Evolutionary conservation across 1,140 invertebrate species (phyloP).

Genomic region (Drosophila biarmipes): DNA sequence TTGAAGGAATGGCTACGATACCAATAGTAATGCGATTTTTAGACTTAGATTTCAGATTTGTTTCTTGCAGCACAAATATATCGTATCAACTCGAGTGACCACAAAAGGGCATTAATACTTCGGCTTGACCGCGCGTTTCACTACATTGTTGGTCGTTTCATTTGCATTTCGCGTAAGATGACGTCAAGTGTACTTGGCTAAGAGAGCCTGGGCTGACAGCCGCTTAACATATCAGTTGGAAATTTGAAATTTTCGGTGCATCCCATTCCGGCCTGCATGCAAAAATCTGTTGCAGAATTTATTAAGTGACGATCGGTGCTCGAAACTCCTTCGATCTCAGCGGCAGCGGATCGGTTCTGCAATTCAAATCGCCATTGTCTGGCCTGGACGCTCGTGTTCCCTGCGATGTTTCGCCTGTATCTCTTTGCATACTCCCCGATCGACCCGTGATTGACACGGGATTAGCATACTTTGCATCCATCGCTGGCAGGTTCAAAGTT

Average conservation of each 20-base stretch:
- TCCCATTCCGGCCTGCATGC: conserved; percentile 64
- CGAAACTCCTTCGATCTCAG: conserved; percentile 22
- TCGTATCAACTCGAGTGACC: no score
- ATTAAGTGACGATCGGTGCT: conserved; percentile 68
- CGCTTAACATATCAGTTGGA: conserved; percentile 81
- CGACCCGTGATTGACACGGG: conserved; percentile 72
- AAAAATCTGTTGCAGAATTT: conserved; percentile 80
- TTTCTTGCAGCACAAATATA: no score
- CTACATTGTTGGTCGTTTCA: conserved; percentile 23
- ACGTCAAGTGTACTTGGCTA: conserved; percentile 61
- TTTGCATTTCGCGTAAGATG: conserved; percentile 79
- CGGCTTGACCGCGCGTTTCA: fast-evolving
- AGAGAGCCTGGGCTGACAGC: conserved; percentile 66
- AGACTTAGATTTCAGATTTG: no score
- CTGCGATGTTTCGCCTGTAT: conserved; percentile 26
- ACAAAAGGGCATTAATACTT: not conserved
- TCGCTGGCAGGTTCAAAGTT: conserved; percentile 66
- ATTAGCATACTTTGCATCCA: conserved; percentile 64
- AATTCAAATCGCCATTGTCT: conserved; percentile 81
- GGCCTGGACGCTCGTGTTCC: conserved; percentile 20
- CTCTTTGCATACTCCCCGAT: conserved; percentile 68
- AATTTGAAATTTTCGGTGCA: conserved; percentile 71
- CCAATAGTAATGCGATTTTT: no score
- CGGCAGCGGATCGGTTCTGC: conserved; percentile 62
- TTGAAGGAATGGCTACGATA: no score